These are phyloP conservation scores for Drosophila oshimai DNA, from an alignment of 1,140 invertebrate species.

Conservation along the genomic window DNA sequence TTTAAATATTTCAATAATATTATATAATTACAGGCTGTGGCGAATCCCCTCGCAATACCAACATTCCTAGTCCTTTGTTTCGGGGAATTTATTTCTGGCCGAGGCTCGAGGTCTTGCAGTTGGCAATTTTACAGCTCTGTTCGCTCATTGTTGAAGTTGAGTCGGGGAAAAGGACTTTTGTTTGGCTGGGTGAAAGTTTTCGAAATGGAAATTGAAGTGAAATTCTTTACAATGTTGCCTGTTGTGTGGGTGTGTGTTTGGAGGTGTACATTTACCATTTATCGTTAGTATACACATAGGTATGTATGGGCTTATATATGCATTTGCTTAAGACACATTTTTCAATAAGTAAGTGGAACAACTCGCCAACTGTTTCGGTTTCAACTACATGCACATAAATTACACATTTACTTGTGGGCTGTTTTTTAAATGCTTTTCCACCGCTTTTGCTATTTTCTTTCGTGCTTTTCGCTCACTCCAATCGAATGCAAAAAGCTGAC, in stretches of 20 bases:
- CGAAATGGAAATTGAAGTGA: conserved; percentile 16
- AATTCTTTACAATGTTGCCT: conserved; percentile 24
- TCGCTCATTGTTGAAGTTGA: neutral
- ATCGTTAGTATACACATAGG: conserved; percentile 24
- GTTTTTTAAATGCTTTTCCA: conserved; percentile 2
- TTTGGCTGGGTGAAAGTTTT: conserved; percentile 5
- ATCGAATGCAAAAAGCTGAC: conserved; percentile 22
- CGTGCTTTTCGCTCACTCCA: conserved; percentile 1
- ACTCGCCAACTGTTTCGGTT: conserved; percentile 45
- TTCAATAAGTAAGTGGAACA: conserved; percentile 70
- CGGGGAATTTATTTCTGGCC: neutral
- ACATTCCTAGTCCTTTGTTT: neutral
- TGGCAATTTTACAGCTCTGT: conserved; percentile 6
- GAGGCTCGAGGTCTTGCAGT: neutral
- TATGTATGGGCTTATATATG: conserved; percentile 25
- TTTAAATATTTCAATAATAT: neutral
- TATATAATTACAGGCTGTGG: neutral
- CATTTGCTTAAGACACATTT: conserved; percentile 70
- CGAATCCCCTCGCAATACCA: neutral
- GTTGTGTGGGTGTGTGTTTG: neutral
- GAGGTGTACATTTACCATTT: conserved; percentile 21
- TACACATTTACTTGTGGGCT: conserved; percentile 8
- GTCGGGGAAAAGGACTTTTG: neutral
- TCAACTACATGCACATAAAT: conserved; percentile 40
- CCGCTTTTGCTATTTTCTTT: neutral